phyloP scores from a whole-genome alignment of 2,113 vertebrate genomes.

The Calidris pugnax region DNA sequence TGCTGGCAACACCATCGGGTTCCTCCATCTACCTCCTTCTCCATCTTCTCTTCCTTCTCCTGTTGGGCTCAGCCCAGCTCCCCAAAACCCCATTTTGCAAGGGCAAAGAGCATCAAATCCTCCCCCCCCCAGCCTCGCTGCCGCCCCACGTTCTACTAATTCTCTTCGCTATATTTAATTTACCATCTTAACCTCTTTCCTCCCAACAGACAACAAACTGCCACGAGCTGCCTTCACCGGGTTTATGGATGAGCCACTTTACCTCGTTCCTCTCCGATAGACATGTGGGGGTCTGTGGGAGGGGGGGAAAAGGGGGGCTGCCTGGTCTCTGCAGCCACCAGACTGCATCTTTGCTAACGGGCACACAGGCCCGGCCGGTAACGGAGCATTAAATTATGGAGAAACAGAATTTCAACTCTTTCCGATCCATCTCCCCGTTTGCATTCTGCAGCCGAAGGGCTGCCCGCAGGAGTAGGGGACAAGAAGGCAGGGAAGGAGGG shows the following conservation, averaged over 20 bases:
- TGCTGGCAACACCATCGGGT: fast-evolving
- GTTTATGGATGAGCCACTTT: background rate
- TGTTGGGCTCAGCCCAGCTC: background rate
- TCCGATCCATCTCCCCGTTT: background rate
- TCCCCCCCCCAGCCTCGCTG: background rate
- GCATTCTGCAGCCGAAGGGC: background rate
- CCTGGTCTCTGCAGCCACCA: background rate
- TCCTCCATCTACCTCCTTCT: background rate
- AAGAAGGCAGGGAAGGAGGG: background rate
- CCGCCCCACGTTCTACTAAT: background rate
- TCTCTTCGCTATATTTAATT: background rate
- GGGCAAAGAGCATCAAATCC: background rate
- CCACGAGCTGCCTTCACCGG: background rate
- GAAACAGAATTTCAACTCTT: background rate
- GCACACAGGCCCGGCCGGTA: background rate
- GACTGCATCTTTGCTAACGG: background rate
- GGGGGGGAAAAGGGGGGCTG: background rate
- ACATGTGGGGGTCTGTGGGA: too few relatives aligned
- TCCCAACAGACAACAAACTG: background rate
- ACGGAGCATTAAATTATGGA: background rate
- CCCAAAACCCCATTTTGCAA: fast-evolving
- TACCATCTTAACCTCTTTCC: background rate
- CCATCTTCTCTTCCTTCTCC: background rate
- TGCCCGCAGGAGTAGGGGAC: background rate
- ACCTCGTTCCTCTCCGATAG: background rate